A percentile compares a stretch with the other conserved stretches of the same genome.
phyloP scores from a whole-genome alignment of 2,888 invertebrate species.

The Thecophora atra region DNA sequence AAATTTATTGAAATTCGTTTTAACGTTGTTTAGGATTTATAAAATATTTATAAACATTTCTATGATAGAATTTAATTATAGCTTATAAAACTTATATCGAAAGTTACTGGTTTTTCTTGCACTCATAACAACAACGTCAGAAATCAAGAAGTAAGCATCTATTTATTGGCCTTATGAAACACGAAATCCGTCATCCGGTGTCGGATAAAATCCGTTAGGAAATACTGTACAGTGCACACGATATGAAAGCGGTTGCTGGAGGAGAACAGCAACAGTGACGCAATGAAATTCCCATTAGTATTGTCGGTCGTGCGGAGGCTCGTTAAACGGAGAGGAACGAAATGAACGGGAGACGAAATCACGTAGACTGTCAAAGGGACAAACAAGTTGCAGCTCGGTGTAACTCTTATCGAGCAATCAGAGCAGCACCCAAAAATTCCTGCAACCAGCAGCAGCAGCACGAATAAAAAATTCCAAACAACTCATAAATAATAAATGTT shows the following conservation, averaged over 20 bases:
- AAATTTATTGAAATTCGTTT: too few relatives aligned
- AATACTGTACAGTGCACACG: not conserved
- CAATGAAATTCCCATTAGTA: slow-evolving; percentile 8
- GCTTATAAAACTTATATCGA: too few relatives aligned
- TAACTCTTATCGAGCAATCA: not conserved
- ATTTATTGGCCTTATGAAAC: not conserved
- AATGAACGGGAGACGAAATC: slow-evolving; percentile 5
- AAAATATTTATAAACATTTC: too few relatives aligned
- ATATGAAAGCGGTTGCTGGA: not conserved
- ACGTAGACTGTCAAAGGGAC: not conserved
- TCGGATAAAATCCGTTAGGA: not conserved
- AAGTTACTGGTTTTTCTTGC: too few relatives aligned
- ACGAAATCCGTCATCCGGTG: not conserved
- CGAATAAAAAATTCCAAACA: slow-evolving; percentile 38
- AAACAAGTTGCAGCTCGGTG: slow-evolving; percentile 19
- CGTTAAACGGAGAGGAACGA: slow-evolving; percentile 19
- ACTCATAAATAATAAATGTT: slow-evolving; percentile 60
- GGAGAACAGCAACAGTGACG: not conserved
- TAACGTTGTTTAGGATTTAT: too few relatives aligned
- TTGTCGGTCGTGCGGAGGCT: slow-evolving; percentile 11
- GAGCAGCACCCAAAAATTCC: not conserved
- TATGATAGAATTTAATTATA: too few relatives aligned
- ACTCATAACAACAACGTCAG: not conserved
- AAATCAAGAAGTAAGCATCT: not conserved
- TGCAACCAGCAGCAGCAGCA: slow-evolving; percentile 5